phyloP scores from a whole-genome alignment of 2,113 vertebrate genomes.

The Dissostichus mawsoni region DNA sequence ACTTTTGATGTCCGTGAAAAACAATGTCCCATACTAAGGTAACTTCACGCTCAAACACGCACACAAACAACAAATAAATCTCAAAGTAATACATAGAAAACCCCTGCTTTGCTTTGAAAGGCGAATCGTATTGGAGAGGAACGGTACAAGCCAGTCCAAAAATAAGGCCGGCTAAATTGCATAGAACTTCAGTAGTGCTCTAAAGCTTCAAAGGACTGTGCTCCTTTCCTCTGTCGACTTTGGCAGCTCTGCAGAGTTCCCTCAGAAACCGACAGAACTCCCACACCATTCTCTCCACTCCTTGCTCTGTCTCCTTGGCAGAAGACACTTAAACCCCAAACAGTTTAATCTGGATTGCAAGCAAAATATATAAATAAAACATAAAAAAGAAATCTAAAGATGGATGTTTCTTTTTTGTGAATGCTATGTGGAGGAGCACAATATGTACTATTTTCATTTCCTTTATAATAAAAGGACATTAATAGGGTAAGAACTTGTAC shows the following conservation, averaged over 20 bases:
- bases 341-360: slow-evolving; percentile 35
- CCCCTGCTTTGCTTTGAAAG: slow-evolving; percentile 72
- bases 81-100: slow-evolving; percentile 66
- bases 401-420: slow-evolving; percentile 18
- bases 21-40: slow-evolving; percentile 19
- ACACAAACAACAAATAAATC: slow-evolving; percentile 13
- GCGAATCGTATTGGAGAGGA: slow-evolving; percentile 55
- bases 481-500: slow-evolving; percentile 52
- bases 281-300: slow-evolving; percentile 48
- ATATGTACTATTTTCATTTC: slow-evolving; percentile 67
- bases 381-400: slow-evolving; percentile 30
- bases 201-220: slow-evolving; percentile 74
- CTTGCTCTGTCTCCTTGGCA: slow-evolving; percentile 59
- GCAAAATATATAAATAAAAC: slow-evolving; percentile 44
- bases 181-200: slow-evolving; percentile 83
- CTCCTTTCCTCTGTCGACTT: slow-evolving; percentile 70
- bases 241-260: slow-evolving; percentile 64
- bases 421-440: slow-evolving; percentile 48
- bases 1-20: slow-evolving; percentile 34
- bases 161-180: slow-evolving; percentile 83
- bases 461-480: slow-evolving; percentile 60
- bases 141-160: slow-evolving; percentile 68
- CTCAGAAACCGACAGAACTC: slow-evolving; percentile 66
- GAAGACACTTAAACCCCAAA: slow-evolving; percentile 39
- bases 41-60: slow-evolving; percentile 43